Evolutionary conservation across 2,113 vertebrate species (phyloP).

Genomic region (Chloropsis cyanopogon): DNA sequence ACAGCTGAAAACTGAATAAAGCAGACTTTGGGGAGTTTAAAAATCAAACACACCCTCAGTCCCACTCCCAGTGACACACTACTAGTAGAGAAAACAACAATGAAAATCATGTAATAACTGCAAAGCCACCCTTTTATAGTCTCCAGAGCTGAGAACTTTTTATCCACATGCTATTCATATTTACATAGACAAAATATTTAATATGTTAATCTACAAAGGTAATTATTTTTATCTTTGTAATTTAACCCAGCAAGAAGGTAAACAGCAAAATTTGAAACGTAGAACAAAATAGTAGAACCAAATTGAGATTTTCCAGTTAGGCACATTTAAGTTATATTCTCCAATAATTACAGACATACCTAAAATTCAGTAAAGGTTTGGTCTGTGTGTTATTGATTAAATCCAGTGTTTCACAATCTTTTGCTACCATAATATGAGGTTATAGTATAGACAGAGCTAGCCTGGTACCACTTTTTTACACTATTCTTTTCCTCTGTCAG

Average conservation of each 20-base stretch:
- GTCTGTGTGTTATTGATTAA: not conserved
- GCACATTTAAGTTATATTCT: not conserved
- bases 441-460: not conserved
- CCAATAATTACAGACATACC: not conserved
- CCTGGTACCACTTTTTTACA: not conserved
- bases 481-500: not conserved
- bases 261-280: not conserved
- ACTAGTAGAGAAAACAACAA: not conserved
- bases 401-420: not conserved
- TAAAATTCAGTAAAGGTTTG: not conserved
- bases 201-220: not conserved
- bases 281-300: not conserved
- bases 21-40: not conserved
- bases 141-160: not conserved
- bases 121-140: not conserved
- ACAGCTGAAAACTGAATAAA: not conserved
- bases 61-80: not conserved
- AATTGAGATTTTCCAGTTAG: not conserved
- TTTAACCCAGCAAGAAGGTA: not conserved
- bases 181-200: not conserved
- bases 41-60: not conserved
- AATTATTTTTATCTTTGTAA: not conserved
- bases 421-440: not conserved
- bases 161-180: not conserved
- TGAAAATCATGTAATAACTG: not conserved